Conservation (phyloP, 2,888 invertebrate species). For the Ochlodes sylvanus region DNA sequence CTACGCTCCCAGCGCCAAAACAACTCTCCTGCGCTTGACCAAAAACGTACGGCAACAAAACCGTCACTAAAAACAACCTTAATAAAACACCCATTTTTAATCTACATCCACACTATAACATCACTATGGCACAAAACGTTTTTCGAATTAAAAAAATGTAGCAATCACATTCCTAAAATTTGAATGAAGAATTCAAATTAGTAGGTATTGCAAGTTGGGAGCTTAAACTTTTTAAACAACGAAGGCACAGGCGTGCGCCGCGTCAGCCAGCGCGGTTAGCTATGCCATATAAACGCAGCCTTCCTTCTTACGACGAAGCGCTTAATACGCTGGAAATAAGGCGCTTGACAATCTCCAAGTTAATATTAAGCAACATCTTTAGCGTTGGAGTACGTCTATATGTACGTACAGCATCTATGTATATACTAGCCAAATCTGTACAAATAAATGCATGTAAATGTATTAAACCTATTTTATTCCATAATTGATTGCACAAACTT, state of each 20-base stretch:
- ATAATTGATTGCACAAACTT: too few species aligned
- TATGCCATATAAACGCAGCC: conserved; percentile 53
- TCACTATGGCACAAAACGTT: conserved; percentile 77
- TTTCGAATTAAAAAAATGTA: conserved; percentile 48
- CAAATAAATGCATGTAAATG: background rate
- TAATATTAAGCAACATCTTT: conserved; percentile 16
- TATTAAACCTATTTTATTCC: too few species aligned
- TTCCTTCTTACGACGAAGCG: conserved; percentile 44
- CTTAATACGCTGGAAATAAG: conserved; percentile 54
- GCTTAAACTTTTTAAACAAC: conserved; percentile 51
- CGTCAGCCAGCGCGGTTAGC: conserved; percentile 72
- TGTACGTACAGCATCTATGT: too few species aligned
- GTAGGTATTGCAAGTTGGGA: conserved; percentile 52
- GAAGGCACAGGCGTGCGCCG: conserved; percentile 63
- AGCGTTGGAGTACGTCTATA: background rate
- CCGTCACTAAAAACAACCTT: conserved; percentile 74
- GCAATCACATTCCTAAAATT: conserved; percentile 74
- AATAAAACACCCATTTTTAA: conserved; percentile 75
- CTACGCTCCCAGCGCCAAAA: conserved; percentile 89
- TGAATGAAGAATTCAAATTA: conserved; percentile 53
- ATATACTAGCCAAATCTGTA: background rate
- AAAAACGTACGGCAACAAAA: conserved; percentile 74
- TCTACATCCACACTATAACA: conserved; percentile 57
- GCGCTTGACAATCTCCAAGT: conserved; percentile 27
- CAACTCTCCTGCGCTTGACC: conserved; percentile 81